These are phyloP conservation scores for Anthopleura xanthogrammica DNA, from an alignment of 92 coral and sea anemone genomes.

Conservation along the genomic window DNA sequence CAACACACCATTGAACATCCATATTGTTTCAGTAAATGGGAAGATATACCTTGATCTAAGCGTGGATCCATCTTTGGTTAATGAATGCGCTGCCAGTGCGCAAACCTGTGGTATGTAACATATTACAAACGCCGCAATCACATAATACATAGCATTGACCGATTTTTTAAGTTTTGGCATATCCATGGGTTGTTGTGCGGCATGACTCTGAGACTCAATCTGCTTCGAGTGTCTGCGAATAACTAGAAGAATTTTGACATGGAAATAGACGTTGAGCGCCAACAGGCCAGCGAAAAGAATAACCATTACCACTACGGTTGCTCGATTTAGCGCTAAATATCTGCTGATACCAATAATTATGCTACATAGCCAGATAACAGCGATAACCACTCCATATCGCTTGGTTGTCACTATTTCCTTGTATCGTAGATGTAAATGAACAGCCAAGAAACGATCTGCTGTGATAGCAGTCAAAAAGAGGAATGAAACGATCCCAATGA, in stretches of 20 bases:
- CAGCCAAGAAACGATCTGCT: slow-evolving; percentile 13
- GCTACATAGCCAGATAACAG: neutral
- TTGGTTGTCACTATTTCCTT: neutral
- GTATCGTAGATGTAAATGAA: neutral
- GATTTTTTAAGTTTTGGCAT: neutral
- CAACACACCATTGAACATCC: neutral
- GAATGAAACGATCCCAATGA: neutral
- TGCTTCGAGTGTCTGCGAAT: neutral
- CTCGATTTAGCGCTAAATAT: neutral
- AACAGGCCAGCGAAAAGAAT: neutral
- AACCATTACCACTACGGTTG: neutral
- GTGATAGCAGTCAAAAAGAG: slow-evolving; percentile 5
- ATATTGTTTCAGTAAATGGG: neutral
- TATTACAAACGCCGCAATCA: neutral
- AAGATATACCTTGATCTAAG: neutral
- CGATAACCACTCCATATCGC: neutral
- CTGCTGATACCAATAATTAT: neutral
- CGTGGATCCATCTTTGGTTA: neutral
- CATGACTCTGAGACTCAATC: neutral
- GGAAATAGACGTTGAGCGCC: neutral
- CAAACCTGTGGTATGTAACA: neutral
- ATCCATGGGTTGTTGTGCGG: neutral
- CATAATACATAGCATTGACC: neutral
- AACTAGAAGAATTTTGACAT: slow-evolving; percentile 1
- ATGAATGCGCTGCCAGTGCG: neutral